phyloP scores from a whole-genome alignment of 2,113 vertebrate species.

The Paramisgurnus dabryanus region DNA sequence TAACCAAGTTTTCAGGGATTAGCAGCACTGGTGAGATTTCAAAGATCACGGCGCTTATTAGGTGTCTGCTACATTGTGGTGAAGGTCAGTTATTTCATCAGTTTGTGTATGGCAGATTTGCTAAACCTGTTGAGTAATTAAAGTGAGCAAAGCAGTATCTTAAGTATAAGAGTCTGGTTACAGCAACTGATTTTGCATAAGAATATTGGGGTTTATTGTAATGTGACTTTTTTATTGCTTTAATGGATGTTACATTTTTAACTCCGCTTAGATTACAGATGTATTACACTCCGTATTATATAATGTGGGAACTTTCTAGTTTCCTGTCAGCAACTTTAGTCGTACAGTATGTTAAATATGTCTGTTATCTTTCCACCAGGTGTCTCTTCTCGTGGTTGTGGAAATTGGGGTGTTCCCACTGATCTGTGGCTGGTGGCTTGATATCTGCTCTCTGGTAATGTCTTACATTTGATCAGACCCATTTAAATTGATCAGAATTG shows the following conservation, averaged over 20 bases:
- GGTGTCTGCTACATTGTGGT: constrained; percentile 97
- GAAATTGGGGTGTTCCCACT: constrained; percentile 97
- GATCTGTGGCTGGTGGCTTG: constrained; percentile 98
- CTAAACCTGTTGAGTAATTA: constrained; percentile 3
- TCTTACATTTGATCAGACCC: neutral
- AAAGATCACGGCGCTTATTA: constrained; percentile 87
- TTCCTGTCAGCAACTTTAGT: neutral
- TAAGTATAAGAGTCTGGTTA: neutral
- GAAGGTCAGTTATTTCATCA: constrained; percentile 79
- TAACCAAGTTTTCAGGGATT: constrained; percentile 79
- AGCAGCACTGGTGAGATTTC: constrained; percentile 91
- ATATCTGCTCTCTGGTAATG: constrained; percentile 95
- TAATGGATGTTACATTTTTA: neutral
- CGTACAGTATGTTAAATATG: neutral
- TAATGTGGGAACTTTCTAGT: neutral
- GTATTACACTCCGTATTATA: neutral
- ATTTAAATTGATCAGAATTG: neutral
- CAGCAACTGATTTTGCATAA: neutral
- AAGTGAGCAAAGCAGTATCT: neutral
- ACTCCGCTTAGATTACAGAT: neutral
- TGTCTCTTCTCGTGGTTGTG: constrained; percentile 93
- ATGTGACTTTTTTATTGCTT: neutral
- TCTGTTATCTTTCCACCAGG: constrained; percentile 69
- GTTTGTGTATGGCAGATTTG: neutral
- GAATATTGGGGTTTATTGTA: neutral